A percentile compares a stretch with the other conserved stretches of the same genome.
Conservation (phyloP, 2,113 vertebrate genomes). For the Piaya cayana region DNA sequence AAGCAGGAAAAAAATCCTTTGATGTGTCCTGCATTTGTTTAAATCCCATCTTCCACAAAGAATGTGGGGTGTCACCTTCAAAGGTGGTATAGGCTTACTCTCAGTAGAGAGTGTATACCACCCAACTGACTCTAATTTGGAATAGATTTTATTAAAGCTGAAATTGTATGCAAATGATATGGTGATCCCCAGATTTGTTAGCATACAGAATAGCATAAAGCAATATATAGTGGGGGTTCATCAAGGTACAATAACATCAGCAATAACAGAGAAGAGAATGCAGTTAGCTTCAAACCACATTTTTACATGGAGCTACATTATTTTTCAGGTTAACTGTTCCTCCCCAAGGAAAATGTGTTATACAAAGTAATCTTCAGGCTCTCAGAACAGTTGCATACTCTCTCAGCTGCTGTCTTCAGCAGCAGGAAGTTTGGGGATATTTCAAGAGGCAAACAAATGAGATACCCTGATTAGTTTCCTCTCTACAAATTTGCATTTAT, state of each 20-base stretch:
- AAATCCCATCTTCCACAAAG: neutral
- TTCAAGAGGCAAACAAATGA: neutral
- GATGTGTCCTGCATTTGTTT: neutral
- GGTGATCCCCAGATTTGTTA: neutral
- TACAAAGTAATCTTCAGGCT: neutral
- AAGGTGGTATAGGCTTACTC: neutral
- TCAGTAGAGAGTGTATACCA: neutral
- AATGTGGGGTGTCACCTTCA: neutral
- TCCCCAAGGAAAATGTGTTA: neutral
- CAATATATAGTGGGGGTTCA: neutral
- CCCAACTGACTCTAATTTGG: neutral
- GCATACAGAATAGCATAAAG: neutral
- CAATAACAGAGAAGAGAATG: neutral
- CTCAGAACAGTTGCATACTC: neutral
- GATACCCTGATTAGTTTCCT: neutral
- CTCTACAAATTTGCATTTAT: neutral
- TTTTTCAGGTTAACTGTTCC: neutral
- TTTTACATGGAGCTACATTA: neutral
- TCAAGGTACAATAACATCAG: neutral
- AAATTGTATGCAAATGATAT: neutral
- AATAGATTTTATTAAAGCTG: neutral
- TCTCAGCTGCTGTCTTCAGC: neutral
- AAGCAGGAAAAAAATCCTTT: neutral
- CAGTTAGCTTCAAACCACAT: neutral
- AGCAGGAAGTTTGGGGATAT: neutral